phyloP scores from a whole-genome alignment of 2,888 invertebrate genomes.

The Drosophila engyochracea region DNA sequence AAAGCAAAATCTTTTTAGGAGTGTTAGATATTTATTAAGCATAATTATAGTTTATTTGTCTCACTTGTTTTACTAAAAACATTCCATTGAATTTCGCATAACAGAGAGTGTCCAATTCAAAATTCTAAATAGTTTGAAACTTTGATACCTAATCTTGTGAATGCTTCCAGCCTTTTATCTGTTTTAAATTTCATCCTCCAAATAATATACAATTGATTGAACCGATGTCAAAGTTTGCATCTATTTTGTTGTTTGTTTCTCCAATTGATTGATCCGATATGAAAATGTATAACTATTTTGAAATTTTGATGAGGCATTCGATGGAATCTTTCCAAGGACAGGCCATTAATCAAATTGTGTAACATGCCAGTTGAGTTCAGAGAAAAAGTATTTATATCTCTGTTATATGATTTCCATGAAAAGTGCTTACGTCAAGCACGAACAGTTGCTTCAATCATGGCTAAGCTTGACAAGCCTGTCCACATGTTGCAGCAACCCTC shows the following conservation, averaged over 20 bases:
- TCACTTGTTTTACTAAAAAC: not conserved
- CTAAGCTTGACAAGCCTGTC: constrained; percentile 19
- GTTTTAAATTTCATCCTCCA: not conserved
- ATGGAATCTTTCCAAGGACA: not conserved
- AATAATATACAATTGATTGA: not conserved
- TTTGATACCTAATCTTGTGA: not conserved
- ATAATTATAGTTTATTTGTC: not conserved
- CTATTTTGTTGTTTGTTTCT: not conserved
- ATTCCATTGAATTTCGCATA: not conserved
- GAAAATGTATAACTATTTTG: not conserved
- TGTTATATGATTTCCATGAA: not conserved
- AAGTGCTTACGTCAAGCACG: not conserved
- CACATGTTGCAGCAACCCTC: constrained; percentile 1
- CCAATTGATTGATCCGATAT: not conserved
- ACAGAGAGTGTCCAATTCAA: not conserved
- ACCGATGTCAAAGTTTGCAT: not conserved
- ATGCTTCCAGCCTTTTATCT: not conserved
- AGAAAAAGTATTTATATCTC: not conserved
- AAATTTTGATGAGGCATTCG: not conserved
- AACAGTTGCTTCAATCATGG: constrained; percentile 1
- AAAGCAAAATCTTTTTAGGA: no score
- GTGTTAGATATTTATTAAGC: not conserved
- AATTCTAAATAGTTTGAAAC: not conserved
- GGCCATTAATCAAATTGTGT: constrained; percentile 1
- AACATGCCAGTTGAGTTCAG: not conserved